Base-by-base conservation (phyloP, 2,888 invertebrate species). In the Drosophila paranaensis region DNA sequence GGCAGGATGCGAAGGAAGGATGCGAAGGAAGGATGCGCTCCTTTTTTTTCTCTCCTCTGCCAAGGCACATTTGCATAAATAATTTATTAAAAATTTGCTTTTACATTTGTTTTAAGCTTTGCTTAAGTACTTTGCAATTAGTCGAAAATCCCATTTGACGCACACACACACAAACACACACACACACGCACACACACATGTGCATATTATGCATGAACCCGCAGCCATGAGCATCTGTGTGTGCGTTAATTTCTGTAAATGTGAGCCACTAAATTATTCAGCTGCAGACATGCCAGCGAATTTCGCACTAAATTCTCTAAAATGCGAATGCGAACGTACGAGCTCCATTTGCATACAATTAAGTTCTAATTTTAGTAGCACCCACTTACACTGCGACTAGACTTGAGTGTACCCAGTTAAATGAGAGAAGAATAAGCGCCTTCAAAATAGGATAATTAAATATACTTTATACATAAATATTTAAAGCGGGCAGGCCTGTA, bases 91-190 rank as follows among this genome's bases (percentile, higher is more conserved):
- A 90, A 77, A 87, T 79, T 81, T 81, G 79, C 89, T 90, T 82
- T 84, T 84, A 78, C 90, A 90, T 90, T 90, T 90, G 89, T 89
- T 86, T 81, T 81, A 89, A 90, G 89, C 90, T 87, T 88, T 89
- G 80, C 88, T 91, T 87, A 91, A 91, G 90, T 83, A 91, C 91
- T 91, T 91, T 90, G 88, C 92, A 91, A 91, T 91, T 91, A 91
- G 92, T 91, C 90, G 82, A 77, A 90, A 91, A 91, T 91, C 89
- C 85, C 69, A 75, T 89, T 88, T 86, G 79, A 60, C 63, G 70
- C 63, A 77, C 63, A 63, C 66, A 43, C 61, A 60, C 60, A 61
- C 40, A 42, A 61, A 77, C 64, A 77, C 77, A 70, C 64, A n/a
- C n/a, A n/a, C n/a, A n/a, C n/a, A n/a, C n/a, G n/a, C 63, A 63